Evolutionary conservation across 2,113 vertebrate species (phyloP).

Genomic region (Perca fluviatilis): DNA sequence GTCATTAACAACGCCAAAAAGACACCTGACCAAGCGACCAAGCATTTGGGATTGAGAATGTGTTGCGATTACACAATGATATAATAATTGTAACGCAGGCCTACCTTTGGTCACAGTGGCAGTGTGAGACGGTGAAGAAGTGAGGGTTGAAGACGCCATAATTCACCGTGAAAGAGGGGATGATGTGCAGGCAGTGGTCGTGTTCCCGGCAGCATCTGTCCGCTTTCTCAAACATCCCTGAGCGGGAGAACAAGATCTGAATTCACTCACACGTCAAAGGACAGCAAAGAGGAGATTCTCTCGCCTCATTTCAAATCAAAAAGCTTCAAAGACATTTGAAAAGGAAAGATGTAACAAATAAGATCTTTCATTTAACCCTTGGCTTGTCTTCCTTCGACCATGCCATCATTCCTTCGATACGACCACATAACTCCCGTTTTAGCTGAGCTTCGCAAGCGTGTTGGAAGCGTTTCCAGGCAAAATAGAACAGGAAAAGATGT

Average conservation of each 20-base stretch:
- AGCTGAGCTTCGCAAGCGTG: too few relatives aligned
- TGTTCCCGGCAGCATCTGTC: constrained; percentile 94
- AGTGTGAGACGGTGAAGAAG: constrained; percentile 90
- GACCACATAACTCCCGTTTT: too few relatives aligned
- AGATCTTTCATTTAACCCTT: background rate
- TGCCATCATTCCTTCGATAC: too few relatives aligned
- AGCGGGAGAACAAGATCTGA: background rate
- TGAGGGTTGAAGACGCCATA: constrained; percentile 90
- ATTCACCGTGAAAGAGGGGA: constrained; percentile 83
- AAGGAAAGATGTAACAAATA: background rate
- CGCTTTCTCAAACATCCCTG: constrained; percentile 88
- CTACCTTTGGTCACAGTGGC: constrained; percentile 91
- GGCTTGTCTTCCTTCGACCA: too few relatives aligned
- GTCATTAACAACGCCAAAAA: too few relatives aligned
- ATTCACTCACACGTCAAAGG: constrained; percentile 8
- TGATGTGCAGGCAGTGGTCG: constrained; percentile 87
- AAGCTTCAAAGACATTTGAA: constrained; percentile 20
- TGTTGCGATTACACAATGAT: too few relatives aligned
- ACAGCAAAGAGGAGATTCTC: background rate
- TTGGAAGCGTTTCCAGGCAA: too few relatives aligned
- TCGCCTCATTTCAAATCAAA: constrained; percentile 9
- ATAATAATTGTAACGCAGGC: constrained; percentile 2
- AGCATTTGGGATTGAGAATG: too few relatives aligned
- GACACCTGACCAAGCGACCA: too few relatives aligned
- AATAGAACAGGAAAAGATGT: too few relatives aligned